phyloP scores from a whole-genome alignment of 2,113 vertebrate species.

The Mus musculus region GRCm39 chrX:16505501-16506000 shows the following conservation, averaged over 20 bases:
- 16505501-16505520: slow-evolving; percentile 19
- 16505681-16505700: not conserved
- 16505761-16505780: not conserved
- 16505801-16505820: not conserved
- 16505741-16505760: not conserved
- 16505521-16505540: not conserved
- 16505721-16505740: not conserved
- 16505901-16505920: not conserved
- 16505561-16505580: not conserved
- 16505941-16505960: not conserved
- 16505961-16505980: not conserved
- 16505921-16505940: not conserved
- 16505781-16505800: not conserved
- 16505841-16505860: not conserved
- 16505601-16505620: not conserved
- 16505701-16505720: not conserved
- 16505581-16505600: not conserved
- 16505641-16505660: not conserved
- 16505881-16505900: not conserved
- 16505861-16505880: not conserved
- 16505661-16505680: not conserved
- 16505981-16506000: not conserved
- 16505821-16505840: not conserved
- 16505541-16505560: not conserved
- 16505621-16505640: not conserved